Conservation (phyloP, 2,888 invertebrate species). For the Oasisia sp. region DNA sequence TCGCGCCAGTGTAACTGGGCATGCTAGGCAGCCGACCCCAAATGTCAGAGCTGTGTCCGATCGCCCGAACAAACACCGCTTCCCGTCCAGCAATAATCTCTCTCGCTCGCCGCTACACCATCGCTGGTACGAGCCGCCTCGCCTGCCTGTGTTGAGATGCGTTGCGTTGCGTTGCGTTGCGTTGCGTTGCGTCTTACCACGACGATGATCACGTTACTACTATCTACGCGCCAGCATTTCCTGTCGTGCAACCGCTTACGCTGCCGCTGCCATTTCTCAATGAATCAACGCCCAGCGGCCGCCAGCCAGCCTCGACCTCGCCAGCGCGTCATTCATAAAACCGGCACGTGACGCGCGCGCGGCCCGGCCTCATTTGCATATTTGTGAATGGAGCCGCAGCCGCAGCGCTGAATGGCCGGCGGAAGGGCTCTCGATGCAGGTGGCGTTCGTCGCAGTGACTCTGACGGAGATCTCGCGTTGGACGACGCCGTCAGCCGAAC, state of each 20-base stretch:
- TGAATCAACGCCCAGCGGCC: neutral
- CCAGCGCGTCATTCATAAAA: neutral
- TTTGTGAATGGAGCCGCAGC: neutral
- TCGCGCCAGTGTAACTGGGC: conserved; percentile 9
- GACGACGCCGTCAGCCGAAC: neutral
- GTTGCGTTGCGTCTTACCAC: neutral
- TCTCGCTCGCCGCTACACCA: neutral
- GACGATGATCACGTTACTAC: neutral
- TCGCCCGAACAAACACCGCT: neutral
- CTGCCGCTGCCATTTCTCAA: neutral
- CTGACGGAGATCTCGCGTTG: neutral
- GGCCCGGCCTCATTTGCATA: neutral
- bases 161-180: neutral
- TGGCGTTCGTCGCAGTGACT: neutral
- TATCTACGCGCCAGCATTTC: conserved; percentile 8
- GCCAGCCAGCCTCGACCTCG: neutral
- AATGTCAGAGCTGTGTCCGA: neutral
- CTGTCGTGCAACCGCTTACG: neutral
- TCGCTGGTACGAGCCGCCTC: neutral
- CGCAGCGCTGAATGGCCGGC: neutral
- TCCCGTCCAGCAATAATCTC: neutral
- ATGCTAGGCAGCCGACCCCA: neutral
- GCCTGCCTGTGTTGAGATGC: neutral
- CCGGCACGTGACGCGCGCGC: conserved; percentile 13
- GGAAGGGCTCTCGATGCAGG: neutral